phyloP scores from a whole-genome alignment of 1,140 invertebrate species.

The Drosophila neocordata region DNA sequence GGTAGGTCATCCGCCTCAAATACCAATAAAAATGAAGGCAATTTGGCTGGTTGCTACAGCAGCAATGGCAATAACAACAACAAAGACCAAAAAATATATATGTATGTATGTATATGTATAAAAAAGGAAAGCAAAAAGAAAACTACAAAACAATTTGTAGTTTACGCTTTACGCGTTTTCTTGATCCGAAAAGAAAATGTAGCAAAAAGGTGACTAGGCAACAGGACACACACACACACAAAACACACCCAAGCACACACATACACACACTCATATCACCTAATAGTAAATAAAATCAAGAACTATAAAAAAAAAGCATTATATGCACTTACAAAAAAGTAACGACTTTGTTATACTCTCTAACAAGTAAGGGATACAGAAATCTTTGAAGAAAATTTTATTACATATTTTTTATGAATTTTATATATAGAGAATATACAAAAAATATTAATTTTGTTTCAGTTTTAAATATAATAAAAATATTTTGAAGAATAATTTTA shows the following conservation, averaged over 20 bases:
- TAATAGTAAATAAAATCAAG: conserved; percentile 77
- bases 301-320: conserved; percentile 43
- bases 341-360: too few relatives aligned
- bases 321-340: too few relatives aligned
- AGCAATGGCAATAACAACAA: conserved; percentile 30
- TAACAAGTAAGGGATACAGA: too few relatives aligned
- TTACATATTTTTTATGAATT: too few relatives aligned
- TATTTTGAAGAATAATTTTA: too few relatives aligned
- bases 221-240: background rate
- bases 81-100: conserved; percentile 24
- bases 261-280: conserved; percentile 38
- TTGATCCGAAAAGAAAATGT: conserved; percentile 29
- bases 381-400: too few relatives aligned
- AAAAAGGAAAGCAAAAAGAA: background rate
- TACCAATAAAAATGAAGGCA: conserved; percentile 77
- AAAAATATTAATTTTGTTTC: too few relatives aligned
- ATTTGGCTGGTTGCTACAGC: conserved; percentile 56
- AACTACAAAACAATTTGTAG: conserved; percentile 75
- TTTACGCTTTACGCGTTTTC: conserved; percentile 69
- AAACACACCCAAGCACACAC: background rate
- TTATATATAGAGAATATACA: too few relatives aligned
- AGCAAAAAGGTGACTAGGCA: conserved; percentile 35
- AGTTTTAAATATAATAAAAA: too few relatives aligned
- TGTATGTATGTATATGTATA: too few relatives aligned
- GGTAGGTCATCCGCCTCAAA: conserved; percentile 32